Evolutionary conservation across 2,797 vertebrate genomes (phyloP), one percentile per base, ranked within the genome.

Genomic region (Pseudomugil gertrudae): DNA sequence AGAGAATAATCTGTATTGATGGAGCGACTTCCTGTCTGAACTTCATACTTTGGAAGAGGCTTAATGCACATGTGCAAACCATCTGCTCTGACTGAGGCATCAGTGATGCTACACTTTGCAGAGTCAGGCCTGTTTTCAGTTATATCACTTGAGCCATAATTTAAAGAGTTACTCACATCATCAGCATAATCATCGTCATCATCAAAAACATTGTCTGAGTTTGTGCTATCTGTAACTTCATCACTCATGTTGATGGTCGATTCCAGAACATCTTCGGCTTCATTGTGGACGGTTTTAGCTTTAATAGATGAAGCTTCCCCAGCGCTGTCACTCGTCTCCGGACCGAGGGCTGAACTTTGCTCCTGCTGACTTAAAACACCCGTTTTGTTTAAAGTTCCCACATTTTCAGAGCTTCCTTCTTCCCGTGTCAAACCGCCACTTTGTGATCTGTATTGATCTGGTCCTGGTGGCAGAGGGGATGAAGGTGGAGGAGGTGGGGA

Each of bases 181-280:
- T 83, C 81, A 24, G 89, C 61, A 23, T 48, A 47, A 4, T 67
- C 69, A 6, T 87, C 85, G 5, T 89, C 60, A 4, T 53, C 86
- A 5, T 90, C 86, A 29, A 92, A 92, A 59, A 92, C 91, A 60
- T 80, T 88, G 76, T 92, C 90, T 2, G 89, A 91, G 66, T 81
- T 87, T n/a, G 72, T 88, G 78, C 84, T 83, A 66, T 90, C 87
- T 1, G 86, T 86, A 21, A 86, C 66, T 56, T 92, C 88, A n/a
- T 89, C 88, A 0, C 86, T 87, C 1, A 29, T 1, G 32, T 75
- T 84, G 47, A 52, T 0, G 14, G 54, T 32, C 43, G 74, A 78
- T 56, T 66, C 62, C 11, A 11, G 50, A 45, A 53, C 33, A 45
- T 14, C 51, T 1, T 13, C 11, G 17, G 61, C 47, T 0, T 85